Conservation (phyloP, 2,888 invertebrate genomes). For the Polylopha cassiicola region DNA sequence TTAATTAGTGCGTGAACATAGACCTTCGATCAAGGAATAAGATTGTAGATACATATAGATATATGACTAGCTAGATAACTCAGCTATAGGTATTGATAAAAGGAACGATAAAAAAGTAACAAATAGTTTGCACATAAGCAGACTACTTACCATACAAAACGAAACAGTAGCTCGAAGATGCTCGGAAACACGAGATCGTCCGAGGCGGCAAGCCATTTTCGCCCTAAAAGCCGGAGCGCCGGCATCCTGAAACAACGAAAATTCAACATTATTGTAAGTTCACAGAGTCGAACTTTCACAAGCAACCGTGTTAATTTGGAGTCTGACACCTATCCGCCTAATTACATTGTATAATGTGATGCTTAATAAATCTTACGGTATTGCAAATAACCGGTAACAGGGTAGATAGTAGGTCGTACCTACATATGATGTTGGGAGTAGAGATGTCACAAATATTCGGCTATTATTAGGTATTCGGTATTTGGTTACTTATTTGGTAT, state of each 20-base stretch:
- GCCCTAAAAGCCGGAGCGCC: slow-evolving; percentile 89
- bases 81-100: too few species aligned
- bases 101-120: neutral
- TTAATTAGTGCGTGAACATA: too few species aligned
- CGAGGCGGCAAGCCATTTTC: slow-evolving; percentile 93
- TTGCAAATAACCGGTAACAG: slow-evolving; percentile 8
- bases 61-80: too few species aligned
- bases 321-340: slow-evolving; percentile 16
- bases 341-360: slow-evolving; percentile 14
- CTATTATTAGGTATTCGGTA: too few species aligned
- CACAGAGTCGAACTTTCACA: slow-evolving; percentile 1
- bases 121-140: neutral
- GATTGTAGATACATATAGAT: too few species aligned
- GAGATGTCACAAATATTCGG: too few species aligned
- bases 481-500: too few species aligned
- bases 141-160: slow-evolving; percentile 81
- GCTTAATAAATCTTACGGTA: slow-evolving; percentile 13
- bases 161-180: slow-evolving; percentile 84
- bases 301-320: slow-evolving; percentile 9
- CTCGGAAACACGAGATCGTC: slow-evolving; percentile 95
- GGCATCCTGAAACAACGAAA: slow-evolving; percentile 82
- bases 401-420: too few species aligned
- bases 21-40: too few species aligned
- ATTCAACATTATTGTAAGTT: slow-evolving; percentile 12
- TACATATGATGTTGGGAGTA: too few species aligned